phyloP scores from a whole-genome alignment of 2,888 invertebrate genomes.

The Pristionchus arcanus region DNA sequence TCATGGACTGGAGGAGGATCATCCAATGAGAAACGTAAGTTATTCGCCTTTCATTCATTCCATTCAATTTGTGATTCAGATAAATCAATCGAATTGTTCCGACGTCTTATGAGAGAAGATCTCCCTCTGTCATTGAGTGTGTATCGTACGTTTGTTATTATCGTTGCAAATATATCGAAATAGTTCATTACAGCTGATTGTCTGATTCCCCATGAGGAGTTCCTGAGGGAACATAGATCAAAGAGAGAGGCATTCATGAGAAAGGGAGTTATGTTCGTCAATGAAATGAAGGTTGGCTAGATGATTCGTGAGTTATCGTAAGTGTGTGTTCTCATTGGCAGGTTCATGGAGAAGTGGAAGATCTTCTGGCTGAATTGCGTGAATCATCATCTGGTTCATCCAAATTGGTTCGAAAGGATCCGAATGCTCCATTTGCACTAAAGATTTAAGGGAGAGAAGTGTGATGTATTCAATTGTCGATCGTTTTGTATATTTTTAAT shows the following conservation, averaged over 20 bases:
- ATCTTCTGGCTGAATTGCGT: neutral
- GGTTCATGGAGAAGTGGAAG: neutral
- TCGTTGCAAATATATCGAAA: no score
- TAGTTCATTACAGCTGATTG: neutral
- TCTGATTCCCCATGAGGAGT: neutral
- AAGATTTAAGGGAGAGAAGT: neutral
- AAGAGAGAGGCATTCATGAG: constrained; percentile 23
- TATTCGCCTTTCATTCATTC: neutral
- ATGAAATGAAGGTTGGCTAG: constrained; percentile 10
- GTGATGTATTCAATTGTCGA: neutral
- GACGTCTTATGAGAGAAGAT: constrained; percentile 16
- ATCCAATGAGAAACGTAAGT: neutral
- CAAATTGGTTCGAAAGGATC: neutral
- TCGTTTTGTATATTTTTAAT: neutral
- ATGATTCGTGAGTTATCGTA: neutral
- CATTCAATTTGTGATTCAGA: neutral
- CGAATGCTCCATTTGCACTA: neutral
- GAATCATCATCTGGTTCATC: no score
- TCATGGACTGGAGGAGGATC: neutral
- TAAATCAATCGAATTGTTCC: neutral
- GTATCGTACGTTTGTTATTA: neutral
- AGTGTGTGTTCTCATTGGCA: neutral
- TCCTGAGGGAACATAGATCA: neutral
- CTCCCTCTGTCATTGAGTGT: neutral
- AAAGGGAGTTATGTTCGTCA: constrained; percentile 15